Evolutionary conservation across 2,113 vertebrate genomes (phyloP).

Genomic region (Paramisgurnus dabryanus): DNA sequence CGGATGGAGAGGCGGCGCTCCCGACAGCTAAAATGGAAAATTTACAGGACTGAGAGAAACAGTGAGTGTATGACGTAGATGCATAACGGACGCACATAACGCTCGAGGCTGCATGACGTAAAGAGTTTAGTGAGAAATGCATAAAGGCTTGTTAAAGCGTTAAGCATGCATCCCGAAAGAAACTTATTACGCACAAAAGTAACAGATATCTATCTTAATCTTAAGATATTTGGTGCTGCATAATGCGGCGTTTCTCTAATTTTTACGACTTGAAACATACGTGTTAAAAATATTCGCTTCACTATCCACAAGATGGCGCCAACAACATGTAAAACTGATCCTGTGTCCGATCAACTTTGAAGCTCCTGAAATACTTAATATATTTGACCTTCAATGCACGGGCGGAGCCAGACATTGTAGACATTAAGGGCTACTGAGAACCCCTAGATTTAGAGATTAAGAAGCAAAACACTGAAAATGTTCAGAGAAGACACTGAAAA

Average conservation of each 20-base stretch:
- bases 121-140: constrained; percentile 13
- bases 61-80: constrained; percentile 27
- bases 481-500: too few relatives aligned
- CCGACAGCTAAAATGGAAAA: constrained; percentile 18
- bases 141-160: constrained; percentile 1
- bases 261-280: neutral
- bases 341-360: too few relatives aligned
- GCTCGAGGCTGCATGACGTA: constrained; percentile 30
- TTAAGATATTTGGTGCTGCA: neutral
- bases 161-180: neutral
- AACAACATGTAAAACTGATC: too few relatives aligned
- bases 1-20: constrained; percentile 25
- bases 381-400: too few relatives aligned
- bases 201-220: neutral
- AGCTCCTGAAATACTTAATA: too few relatives aligned
- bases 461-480: too few relatives aligned
- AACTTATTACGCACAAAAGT: neutral
- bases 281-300: neutral
- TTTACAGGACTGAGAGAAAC: constrained; percentile 5
- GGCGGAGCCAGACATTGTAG: too few relatives aligned
- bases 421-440: too few relatives aligned
- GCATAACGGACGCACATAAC: constrained; percentile 3
- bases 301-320: constrained; percentile 1
- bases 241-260: neutral
- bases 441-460: too few relatives aligned